Evolutionary conservation across 2,888 invertebrate genomes (phyloP), one percentile per base, ranked within the genome.

Genomic region (Erebia ligea): DNA sequence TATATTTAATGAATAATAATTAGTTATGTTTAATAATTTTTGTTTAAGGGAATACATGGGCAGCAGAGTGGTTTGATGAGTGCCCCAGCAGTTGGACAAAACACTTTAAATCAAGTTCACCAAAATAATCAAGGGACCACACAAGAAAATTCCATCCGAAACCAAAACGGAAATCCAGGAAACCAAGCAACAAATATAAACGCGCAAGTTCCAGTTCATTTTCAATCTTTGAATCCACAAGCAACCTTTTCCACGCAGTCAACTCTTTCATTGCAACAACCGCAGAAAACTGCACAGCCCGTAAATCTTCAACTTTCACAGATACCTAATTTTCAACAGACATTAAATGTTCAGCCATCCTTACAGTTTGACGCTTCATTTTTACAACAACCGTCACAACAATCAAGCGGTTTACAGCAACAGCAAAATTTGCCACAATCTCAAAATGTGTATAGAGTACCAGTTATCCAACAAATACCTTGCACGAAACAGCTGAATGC

Each of bases 41-140:
- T 69, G 50, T 67, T 67, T 52, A 48, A 67, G 59, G 57, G 45
- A 15, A 45, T 71, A 70, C 65, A 59, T 68, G 82, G 82, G 25
- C 84, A 85, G 54, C 81, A 81, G 72, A 76, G 72, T 71, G 71
- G 70, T 70, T 70, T 79, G 6, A 61, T 67, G 1, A 81, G 77
- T 73, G 79, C 80, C 76, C 71, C 57, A 10, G 21, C 67, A 52
- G 19, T 40, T 57, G 48, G 62, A 42, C 72, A 72, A 67, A 74
- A 63, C 21, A 72, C 50, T 67, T 15, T 65, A 15, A 72, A 66
- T 48, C 74, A 72, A 70, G 66, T 58, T 50, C 63, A 65, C 40
- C 42, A 67, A 54, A 72, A 17, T 50, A 63, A 62, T 63, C 17
- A 52, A 34, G 52, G 34, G 57, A 48, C 62, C 11, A 13, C 59